Base-by-base conservation (phyloP, 1,140 invertebrate species). In the Armadillidium nasatum region DNA sequence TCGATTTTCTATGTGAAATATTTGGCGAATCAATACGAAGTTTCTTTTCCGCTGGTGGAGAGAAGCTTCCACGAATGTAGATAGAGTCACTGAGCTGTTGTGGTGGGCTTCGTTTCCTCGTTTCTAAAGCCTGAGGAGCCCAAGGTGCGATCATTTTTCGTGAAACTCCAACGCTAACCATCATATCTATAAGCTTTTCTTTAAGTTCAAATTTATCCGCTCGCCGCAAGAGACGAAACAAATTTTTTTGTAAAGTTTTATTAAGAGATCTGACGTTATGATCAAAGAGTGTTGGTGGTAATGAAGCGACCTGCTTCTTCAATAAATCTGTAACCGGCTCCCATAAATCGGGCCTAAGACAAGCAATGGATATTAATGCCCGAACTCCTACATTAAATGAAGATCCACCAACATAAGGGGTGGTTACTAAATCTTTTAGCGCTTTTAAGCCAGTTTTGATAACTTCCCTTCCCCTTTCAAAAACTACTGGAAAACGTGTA, bases 401-500 rank as follows among this genome's bases (percentile, higher is more conserved):
- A 60, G 50, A 60, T 60, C 50, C 50, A 60, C 50, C 50, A 33
- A 1, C 6, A 33, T 33, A 19, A 60, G 50, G 7, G 50, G 50
- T 60, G 3, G 50, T 60, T 15, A 60, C 50, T 6, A 33, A 33
- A 33, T 33, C 50, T 60, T 60, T 60, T 7, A 60, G 7, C 4
- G 50, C 50, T 19, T 60, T 60, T 19, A 60, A 19, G 3, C 50
- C 50, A 13, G 50, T 72, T 10, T 70, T 43, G 11, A 81, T 67
- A n/a, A 81, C 70, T 21, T 72, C 46, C 4, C 71, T 69, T 13
- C 44, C 71, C 21, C 72, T 33, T 19, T 45, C 19, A 3, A 68
- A 72, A 19, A 81, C n/a, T 13, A 72, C 72, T 6, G 77, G 70
- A 54, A 68, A 78, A 22, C 75, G 72, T 15, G 46, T 54, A n/a